Evolutionary conservation across 2,113 vertebrate species (phyloP).

Genomic region (Pelvicachromis taeniatus): DNA sequence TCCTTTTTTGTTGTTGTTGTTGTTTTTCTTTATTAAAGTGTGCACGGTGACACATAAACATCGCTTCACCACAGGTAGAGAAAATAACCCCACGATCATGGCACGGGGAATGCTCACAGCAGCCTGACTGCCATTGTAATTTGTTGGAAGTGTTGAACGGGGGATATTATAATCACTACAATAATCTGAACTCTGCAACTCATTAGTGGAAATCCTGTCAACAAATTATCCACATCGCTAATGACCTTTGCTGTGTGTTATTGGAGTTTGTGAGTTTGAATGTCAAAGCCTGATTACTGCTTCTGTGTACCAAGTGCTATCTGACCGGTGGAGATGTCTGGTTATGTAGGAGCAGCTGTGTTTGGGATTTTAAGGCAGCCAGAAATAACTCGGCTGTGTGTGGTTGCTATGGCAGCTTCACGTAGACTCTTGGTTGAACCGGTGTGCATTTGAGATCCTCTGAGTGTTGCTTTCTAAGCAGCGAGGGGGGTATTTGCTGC

Average conservation of each 20-base stretch:
- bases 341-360: slow-evolving; percentile 53
- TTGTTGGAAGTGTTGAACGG: slow-evolving; percentile 30
- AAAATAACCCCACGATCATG: not conserved
- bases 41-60: slow-evolving; percentile 6
- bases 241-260: slow-evolving; percentile 29
- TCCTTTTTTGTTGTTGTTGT: not conserved
- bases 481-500: not conserved
- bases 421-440: slow-evolving; percentile 7
- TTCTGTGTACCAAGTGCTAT: not conserved
- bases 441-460: not conserved
- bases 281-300: slow-evolving; percentile 28
- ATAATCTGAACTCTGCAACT: slow-evolving; percentile 21
- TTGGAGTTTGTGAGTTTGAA: slow-evolving; percentile 21
- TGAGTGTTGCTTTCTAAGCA: not conserved
- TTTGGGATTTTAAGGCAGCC: slow-evolving; percentile 50
- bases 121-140: slow-evolving; percentile 2
- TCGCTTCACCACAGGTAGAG: not conserved
- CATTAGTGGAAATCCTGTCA: slow-evolving; percentile 45
- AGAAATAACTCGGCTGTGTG: slow-evolving; percentile 59
- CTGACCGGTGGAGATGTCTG: slow-evolving; percentile 30
- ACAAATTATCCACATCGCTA: slow-evolving; percentile 41
- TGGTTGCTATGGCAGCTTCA: slow-evolving; percentile 55
- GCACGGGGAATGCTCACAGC: not conserved
- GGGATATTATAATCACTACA: slow-evolving; percentile 33
- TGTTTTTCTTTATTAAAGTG: not conserved